Percentiles rank a stretch among this genome's conserved stretches.
Conservation (phyloP, 2,797 vertebrate species). For the Karalla daura region DNA sequence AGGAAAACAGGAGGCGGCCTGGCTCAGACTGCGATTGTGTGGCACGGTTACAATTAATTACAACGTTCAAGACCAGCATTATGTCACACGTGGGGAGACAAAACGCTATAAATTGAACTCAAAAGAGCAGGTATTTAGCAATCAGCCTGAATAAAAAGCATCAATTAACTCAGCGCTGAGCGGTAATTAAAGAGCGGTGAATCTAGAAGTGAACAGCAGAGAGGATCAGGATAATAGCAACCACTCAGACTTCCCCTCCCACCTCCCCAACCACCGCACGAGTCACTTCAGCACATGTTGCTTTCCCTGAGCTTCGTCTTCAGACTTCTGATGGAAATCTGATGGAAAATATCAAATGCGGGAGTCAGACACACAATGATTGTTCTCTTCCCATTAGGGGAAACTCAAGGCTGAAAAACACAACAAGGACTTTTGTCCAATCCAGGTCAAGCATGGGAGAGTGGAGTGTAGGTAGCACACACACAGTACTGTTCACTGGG, state of each 20-base stretch:
- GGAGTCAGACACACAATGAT: conserved; percentile 68
- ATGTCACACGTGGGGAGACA: background rate
- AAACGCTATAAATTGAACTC: background rate
- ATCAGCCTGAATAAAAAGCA: background rate
- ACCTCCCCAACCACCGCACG: background rate
- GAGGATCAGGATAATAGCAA: conserved; percentile 7
- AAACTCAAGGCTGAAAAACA: conserved; percentile 75
- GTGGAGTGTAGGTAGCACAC: conserved; percentile 79
- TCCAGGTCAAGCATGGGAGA: conserved; percentile 85
- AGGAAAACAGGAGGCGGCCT: conserved; percentile 3
- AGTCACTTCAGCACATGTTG: conserved; percentile 33
- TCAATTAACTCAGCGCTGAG: background rate
- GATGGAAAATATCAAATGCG: conserved; percentile 41
- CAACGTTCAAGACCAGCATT: background rate
- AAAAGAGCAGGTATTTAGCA: background rate
- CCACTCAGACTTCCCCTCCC: background rate
- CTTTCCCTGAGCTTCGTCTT: conserved; percentile 26
- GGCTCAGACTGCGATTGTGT: conserved; percentile 6
- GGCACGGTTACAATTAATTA: conserved; percentile 1
- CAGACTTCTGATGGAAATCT: conserved; percentile 11
- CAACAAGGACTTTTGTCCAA: conserved; percentile 82
- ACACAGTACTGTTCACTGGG: conserved; percentile 67
- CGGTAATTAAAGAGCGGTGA: background rate
- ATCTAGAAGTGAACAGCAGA: background rate
- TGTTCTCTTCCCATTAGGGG: conserved; percentile 72